Evolutionary conservation across 2,113 vertebrate genomes (phyloP), one percentile per base, ranked within the genome.

Genomic region (Bolborhynchus lineola): DNA sequence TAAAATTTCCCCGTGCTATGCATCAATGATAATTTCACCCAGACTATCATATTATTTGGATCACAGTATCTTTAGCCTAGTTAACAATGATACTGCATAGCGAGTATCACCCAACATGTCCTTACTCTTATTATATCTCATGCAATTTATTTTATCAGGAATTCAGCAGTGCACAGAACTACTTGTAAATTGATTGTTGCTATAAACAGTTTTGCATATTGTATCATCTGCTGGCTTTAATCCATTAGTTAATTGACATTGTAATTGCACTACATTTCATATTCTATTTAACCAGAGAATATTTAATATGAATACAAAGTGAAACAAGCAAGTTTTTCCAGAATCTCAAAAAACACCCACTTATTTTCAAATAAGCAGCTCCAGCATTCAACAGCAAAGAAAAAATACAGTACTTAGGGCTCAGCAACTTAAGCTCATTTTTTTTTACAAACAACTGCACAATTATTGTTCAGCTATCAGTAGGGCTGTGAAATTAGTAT

Each of bases 281-380:
- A 88, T 84, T 88, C 83, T 86, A 62, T 82, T 92, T 94, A 92
- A 90, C 37, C 20, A 69, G 53, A 88, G 21, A 92, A 88, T 39
- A 79, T 3, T 57, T 26, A 86, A 49, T 44, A 86, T 0, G 0
- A 83, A 88, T 57, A 75, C 52, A 53, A 81, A 89, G 72, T 37
- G 15, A 87, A 28, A 87, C 71, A 81, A 15, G 0, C 42, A 47
- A 82, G 26, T 71, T 74, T 35, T 67, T 18, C 55, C 16, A 20
- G 1, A 50, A 67, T 37, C 44, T 89, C 10, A 13, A 57, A 86
- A 64, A 37, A 5, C 2, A 46, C 11, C 4, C 35, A 55, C 8
- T 83, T 70, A 57, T 79, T 86, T 90, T 49, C 63, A 91, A 82
- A 70, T 41, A 82, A 79, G 9, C 37, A 67, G 26, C 26, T 75